Evolutionary conservation across 2,888 invertebrate genomes (phyloP).

Genomic region (Phymatocera aterrima): DNA sequence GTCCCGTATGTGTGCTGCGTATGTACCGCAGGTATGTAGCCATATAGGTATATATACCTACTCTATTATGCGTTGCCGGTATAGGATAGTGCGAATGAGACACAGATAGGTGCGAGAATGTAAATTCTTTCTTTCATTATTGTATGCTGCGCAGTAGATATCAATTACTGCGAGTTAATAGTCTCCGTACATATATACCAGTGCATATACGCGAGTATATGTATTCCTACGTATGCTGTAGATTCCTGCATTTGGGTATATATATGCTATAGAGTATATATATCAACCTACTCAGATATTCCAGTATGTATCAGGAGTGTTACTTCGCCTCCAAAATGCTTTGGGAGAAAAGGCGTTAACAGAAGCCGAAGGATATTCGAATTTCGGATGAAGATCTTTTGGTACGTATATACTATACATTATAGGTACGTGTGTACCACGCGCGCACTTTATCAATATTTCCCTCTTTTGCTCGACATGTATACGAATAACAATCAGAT

Average conservation of each 20-base stretch:
- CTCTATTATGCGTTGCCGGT: neutral
- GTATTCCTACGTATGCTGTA: neutral
- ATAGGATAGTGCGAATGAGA: no score
- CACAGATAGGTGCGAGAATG: no score
- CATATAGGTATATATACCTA: neutral
- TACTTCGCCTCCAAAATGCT: neutral
- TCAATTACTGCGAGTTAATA: conserved; percentile 24
- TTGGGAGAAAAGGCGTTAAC: neutral
- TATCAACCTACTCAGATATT: no score
- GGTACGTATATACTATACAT: no score
- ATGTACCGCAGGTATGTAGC: no score
- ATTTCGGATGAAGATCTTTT: neutral
- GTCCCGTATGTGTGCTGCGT: no score
- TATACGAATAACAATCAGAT: no score
- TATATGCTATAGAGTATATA: no score
- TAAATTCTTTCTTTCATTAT: conserved; percentile 9
- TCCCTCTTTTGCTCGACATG: no score
- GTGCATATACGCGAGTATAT: neutral
- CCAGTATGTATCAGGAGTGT: no score
- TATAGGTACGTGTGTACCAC: no score
- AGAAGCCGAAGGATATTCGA: neutral
- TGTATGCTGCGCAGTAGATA: conserved; percentile 28
- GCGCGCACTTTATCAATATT: no score
- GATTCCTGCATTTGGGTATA: neutral
- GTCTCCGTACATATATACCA: neutral